A percentile compares a stretch with the other conserved stretches of the same genome.
phyloP scores from a whole-genome alignment of 1,140 invertebrate genomes.

The Brachionus calyciflorus region DNA sequence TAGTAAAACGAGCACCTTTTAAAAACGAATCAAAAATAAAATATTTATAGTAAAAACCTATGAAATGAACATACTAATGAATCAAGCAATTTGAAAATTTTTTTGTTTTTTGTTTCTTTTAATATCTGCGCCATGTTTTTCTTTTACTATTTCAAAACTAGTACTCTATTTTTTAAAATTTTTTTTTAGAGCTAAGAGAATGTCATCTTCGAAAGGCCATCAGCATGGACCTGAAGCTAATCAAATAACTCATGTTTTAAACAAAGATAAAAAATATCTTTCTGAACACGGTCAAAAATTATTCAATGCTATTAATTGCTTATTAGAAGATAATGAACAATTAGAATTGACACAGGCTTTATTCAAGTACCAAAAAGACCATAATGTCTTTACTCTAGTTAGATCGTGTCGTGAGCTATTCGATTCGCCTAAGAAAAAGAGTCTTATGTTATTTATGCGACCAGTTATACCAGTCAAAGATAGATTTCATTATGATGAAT shows the following conservation, averaged over 20 bases:
- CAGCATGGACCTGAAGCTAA: background rate
- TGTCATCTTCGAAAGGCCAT: slow-evolving; percentile 3
- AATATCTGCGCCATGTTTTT: too few relatives aligned
- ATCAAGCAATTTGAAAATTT: background rate
- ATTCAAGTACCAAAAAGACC: slow-evolving; percentile 46
- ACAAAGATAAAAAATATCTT: slow-evolving; percentile 41
- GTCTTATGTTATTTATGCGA: slow-evolving; percentile 44
- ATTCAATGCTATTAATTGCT: slow-evolving; percentile 39
- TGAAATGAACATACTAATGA: background rate
- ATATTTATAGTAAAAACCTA: background rate
- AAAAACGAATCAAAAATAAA: background rate
- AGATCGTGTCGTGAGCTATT: slow-evolving; percentile 36
- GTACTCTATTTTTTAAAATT: too few relatives aligned
- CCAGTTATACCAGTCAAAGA: slow-evolving; percentile 44
- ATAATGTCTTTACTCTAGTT: slow-evolving; percentile 42
- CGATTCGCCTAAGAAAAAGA: slow-evolving; percentile 28
- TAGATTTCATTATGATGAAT: slow-evolving; percentile 42
- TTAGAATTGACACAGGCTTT: slow-evolving; percentile 16
- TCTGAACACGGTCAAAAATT: slow-evolving; percentile 41
- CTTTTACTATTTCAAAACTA: too few relatives aligned
- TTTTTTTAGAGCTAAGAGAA: background rate
- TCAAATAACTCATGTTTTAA: slow-evolving; percentile 32
- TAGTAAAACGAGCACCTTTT: too few relatives aligned
- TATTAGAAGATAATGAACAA: slow-evolving; percentile 24
- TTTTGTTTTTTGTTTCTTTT: background rate